Evolutionary conservation across 2,797 vertebrate species (phyloP).

Genomic region (Limosa lapponica): DNA sequence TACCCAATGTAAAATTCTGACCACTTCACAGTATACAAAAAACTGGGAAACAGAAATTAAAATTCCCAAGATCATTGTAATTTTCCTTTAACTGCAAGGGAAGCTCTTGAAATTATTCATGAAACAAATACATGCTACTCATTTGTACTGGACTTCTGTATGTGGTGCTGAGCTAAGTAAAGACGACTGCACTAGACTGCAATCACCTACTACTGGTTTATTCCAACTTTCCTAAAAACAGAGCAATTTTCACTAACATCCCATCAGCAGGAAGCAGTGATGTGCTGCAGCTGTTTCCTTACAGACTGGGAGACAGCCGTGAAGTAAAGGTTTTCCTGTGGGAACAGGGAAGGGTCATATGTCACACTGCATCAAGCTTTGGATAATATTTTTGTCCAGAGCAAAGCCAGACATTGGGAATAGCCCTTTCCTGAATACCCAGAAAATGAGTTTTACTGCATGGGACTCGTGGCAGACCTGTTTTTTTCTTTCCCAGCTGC

Average conservation of each 20-base stretch:
- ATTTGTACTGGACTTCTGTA: neutral
- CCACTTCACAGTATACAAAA: neutral
- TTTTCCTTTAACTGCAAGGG: neutral
- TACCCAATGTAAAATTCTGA: neutral
- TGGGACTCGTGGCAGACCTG: neutral
- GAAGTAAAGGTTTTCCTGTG: neutral
- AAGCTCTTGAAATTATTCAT: neutral
- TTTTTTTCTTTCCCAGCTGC: neutral
- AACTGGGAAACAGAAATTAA: neutral
- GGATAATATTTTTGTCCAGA: neutral
- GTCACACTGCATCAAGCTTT: neutral
- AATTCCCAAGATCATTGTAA: neutral
- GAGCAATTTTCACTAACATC: neutral
- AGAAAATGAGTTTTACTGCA: neutral
- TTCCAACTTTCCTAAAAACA: neutral
- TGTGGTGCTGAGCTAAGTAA: neutral
- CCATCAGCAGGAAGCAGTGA: neutral
- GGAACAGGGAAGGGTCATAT: neutral
- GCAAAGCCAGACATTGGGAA: neutral
- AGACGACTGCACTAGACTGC: neutral
- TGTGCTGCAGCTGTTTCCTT: slow-evolving; percentile 33
- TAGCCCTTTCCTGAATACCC: neutral
- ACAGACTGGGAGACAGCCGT: neutral
- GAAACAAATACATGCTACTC: neutral
- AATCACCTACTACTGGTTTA: neutral